Base-by-base conservation (phyloP, 2,113 vertebrate genomes). In the Bubo blakistoni region DNA sequence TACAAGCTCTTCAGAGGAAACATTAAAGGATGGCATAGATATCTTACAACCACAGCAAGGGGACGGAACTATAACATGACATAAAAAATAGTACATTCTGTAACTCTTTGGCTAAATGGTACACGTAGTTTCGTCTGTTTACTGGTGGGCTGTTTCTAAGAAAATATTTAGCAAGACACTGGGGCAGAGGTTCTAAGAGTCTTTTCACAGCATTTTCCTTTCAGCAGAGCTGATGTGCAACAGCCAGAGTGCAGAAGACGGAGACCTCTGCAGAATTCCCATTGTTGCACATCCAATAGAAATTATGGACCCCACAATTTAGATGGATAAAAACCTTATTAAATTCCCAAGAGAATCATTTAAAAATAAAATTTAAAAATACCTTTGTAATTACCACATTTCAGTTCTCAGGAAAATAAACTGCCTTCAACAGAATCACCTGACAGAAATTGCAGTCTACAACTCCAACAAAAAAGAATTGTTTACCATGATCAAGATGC, bases 401-500 rank as follows among this genome's bases (percentile, higher is more conserved):
- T 93, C 29, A 29, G 27, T 70, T 46, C 59, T 87, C 54, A 47
- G 47, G 61, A 89, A 66, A 89, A 88, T 29, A 57, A 61, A 20
- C 38, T 81, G 22, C 42, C 30, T 88, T 63, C 38, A 90, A 62
- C 30, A 87, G 70, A 89, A 81, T 83, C 71, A 71, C 66, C 80
- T 91, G 80, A 82, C 85, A 62, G 83, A 85, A 61, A 70, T 1
- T 52, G 27, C 40, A 66, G 55, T 13, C 52, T 52, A 21, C 13
- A 57, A 32, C 16, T 51, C 55, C 46, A 49, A 9, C 34, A 74
- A 89, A 96, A 95, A 89, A 40, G 27, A 49, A 71, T 61, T 85
- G 83, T 94, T 97, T 95, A 76, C 89, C 81, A 57, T 32, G 57
- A 58, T 86, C 90, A 95, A 58, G 61, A 42, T 78, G 67, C 73